Evolutionary conservation across 2,113 vertebrate genomes (phyloP).

Genomic region (Chloropsis cyanopogon): DNA sequence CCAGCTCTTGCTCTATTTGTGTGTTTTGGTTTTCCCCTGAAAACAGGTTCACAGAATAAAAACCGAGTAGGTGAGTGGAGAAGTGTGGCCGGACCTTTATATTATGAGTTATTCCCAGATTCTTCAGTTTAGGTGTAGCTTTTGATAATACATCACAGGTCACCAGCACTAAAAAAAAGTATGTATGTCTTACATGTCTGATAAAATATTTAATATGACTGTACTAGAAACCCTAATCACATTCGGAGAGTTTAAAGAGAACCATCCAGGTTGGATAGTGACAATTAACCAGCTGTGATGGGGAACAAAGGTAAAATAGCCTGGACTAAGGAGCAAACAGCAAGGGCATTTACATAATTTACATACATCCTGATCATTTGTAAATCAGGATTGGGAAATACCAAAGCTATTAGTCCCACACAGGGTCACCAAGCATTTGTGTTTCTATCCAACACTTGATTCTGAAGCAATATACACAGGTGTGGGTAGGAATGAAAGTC

Average conservation of each 20-base stretch:
- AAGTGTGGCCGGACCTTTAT: neutral
- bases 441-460: neutral
- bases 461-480: neutral
- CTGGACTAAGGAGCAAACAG: neutral
- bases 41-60: neutral
- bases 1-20: neutral
- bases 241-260: neutral
- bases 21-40: neutral
- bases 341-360: constrained; percentile 17
- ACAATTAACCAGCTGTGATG: constrained; percentile 44
- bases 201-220: neutral
- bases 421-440: neutral
- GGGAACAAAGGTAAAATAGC: constrained; percentile 10
- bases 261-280: neutral
- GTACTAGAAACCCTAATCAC: neutral
- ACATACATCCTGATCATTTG: neutral
- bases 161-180: neutral
- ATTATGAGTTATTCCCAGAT: neutral
- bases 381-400: neutral
- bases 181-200: neutral
- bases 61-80: neutral
- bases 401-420: neutral
- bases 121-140: neutral
- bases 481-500: neutral
- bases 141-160: neutral